These are phyloP conservation scores for Formicarius rufipectus DNA, from an alignment of 2,113 vertebrate genomes.

Conservation along the genomic window DNA sequence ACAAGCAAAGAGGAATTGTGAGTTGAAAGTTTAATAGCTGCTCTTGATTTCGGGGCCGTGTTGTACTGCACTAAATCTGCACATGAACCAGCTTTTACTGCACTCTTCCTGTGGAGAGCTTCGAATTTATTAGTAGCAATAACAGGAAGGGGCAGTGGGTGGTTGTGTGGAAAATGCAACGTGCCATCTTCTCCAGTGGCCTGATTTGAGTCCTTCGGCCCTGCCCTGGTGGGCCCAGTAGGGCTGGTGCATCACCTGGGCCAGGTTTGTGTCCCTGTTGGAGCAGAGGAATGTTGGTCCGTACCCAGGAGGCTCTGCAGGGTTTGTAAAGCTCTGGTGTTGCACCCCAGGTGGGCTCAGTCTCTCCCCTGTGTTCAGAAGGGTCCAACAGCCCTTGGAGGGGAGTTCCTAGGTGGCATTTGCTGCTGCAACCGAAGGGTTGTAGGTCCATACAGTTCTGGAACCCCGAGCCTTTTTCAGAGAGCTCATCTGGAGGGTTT, in stretches of 20 bases:
- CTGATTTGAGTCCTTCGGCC: background rate
- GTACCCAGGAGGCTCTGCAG: accelerated
- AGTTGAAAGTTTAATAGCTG: background rate
- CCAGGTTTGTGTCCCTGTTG: background rate
- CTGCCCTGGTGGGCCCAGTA: background rate
- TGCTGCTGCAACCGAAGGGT: background rate
- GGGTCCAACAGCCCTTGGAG: background rate
- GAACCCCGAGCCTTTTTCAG: background rate
- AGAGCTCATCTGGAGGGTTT: background rate
- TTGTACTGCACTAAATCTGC: background rate
- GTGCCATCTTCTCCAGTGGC: background rate
- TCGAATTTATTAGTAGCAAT: background rate
- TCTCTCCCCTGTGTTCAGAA: background rate
- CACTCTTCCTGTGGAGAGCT: background rate
- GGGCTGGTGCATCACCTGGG: no score
- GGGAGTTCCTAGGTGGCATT: background rate
- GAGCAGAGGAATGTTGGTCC: background rate
- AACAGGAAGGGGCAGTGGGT: background rate
- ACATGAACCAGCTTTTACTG: background rate
- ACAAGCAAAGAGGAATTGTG: background rate
- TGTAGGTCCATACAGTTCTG: background rate
- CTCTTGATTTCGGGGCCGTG: background rate
- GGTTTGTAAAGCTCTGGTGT: background rate
- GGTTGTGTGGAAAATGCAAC: background rate
- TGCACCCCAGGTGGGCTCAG: accelerated